Evolutionary conservation across 1,140 invertebrate species (phyloP).

Genomic region (Lepidurus couesii): DNA sequence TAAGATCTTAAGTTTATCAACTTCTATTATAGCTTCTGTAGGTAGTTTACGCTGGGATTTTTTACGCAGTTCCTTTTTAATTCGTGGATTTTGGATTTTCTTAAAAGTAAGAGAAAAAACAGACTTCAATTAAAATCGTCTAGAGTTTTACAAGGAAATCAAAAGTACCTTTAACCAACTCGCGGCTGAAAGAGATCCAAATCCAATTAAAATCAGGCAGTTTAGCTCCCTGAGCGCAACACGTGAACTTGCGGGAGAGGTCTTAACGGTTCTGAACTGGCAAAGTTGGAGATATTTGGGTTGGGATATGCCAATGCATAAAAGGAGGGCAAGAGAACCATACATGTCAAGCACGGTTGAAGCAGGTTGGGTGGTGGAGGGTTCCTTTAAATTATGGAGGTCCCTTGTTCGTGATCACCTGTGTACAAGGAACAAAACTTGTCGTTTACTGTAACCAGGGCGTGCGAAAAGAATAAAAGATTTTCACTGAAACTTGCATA

Average conservation of each 20-base stretch:
- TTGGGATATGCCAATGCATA: constrained; percentile 18
- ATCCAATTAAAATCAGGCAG: not conserved
- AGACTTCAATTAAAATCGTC: not conserved
- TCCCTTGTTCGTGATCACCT: not conserved
- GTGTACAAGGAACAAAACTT: not conserved
- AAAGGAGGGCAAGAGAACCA: not conserved
- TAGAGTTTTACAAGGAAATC: not conserved
- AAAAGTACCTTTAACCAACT: not conserved
- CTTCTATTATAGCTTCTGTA: no score
- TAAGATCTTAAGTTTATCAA: no score
- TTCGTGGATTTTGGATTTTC: not conserved
- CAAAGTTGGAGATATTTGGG: not conserved
- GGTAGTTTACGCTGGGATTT: no score
- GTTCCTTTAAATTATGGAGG: not conserved
- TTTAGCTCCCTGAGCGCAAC: not conserved
- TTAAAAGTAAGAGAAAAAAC: not conserved
- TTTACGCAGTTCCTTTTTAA: not conserved
- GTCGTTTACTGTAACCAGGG: not conserved
- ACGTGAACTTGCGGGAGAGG: not conserved
- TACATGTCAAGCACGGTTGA: not conserved
- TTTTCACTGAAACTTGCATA: no score
- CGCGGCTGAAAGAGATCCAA: not conserved
- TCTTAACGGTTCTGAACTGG: constrained; percentile 1
- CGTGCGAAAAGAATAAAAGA: no score
- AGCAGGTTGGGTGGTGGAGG: not conserved